Evolutionary conservation across 2,888 invertebrate species (phyloP).

Genomic region (Latheticus oryzae): DNA sequence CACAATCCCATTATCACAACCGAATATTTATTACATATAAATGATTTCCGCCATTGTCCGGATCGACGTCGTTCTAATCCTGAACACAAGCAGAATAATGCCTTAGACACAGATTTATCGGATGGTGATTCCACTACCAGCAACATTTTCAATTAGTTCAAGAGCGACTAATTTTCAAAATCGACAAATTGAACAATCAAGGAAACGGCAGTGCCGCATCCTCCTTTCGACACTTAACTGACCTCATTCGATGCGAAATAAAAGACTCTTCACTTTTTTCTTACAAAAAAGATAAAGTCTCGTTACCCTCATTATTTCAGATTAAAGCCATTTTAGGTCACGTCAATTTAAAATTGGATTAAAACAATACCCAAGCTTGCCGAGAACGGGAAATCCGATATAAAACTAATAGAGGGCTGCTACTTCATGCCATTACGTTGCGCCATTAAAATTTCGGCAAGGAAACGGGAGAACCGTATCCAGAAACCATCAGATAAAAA

Average conservation of each 20-base stretch:
- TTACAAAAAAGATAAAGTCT: slow-evolving; percentile 16
- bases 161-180: slow-evolving; percentile 16
- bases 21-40: slow-evolving; percentile 49
- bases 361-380: slow-evolving; percentile 5
- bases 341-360: slow-evolving; percentile 36
- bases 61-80: slow-evolving; percentile 23
- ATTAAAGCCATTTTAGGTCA: slow-evolving; percentile 25
- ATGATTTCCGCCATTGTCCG: slow-evolving; percentile 40
- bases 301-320: slow-evolving; percentile 31
- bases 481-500: no score
- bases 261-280: slow-evolving; percentile 31
- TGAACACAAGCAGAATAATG: slow-evolving; percentile 13
- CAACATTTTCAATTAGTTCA: slow-evolving; percentile 27
- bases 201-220: slow-evolving; percentile 28
- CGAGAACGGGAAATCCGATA: slow-evolving; percentile 9
- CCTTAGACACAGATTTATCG: slow-evolving; percentile 22
- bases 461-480: no score
- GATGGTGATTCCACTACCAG: slow-evolving; percentile 12
- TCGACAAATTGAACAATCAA: slow-evolving; percentile 32
- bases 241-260: slow-evolving; percentile 13
- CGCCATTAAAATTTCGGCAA: no score
- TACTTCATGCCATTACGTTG: no score
- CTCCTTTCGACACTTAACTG: slow-evolving; percentile 21
- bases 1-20: slow-evolving; percentile 47
- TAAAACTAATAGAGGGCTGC: slow-evolving; percentile 15